Evolutionary conservation across 1,140 invertebrate species (phyloP).

Genomic region (Nymphalis io): DNA sequence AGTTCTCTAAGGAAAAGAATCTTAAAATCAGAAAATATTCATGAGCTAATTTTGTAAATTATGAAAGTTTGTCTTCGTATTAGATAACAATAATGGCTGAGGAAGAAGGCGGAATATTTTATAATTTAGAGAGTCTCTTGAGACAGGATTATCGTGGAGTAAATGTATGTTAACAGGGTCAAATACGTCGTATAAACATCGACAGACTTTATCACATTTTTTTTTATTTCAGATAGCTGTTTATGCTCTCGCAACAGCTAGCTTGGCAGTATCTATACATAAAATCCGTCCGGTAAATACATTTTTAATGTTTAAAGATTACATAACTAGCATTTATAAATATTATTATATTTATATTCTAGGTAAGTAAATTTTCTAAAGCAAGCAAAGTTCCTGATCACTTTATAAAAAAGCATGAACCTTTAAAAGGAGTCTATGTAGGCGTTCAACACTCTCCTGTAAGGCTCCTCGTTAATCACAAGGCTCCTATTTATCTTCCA

Average conservation of each 20-base stretch:
- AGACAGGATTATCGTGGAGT: slow-evolving; percentile 74
- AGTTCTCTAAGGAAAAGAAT: slow-evolving; percentile 38
- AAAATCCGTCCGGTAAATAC: slow-evolving; percentile 78
- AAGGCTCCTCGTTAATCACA: slow-evolving; percentile 69
- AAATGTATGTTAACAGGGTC: slow-evolving; percentile 53
- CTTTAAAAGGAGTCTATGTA: slow-evolving; percentile 63
- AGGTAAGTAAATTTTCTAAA: slow-evolving; percentile 80
- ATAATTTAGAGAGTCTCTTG: slow-evolving; percentile 60
- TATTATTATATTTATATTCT: slow-evolving; percentile 34
- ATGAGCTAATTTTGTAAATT: slow-evolving; percentile 70
- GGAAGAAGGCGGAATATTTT: slow-evolving; percentile 61
- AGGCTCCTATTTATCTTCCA: slow-evolving; percentile 75
- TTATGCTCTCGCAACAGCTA: slow-evolving; percentile 75
- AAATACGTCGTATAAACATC: slow-evolving; percentile 20
- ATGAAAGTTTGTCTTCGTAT: slow-evolving; percentile 51
- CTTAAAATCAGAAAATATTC: slow-evolving; percentile 62
- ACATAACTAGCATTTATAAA: slow-evolving; percentile 49
- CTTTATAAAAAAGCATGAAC: slow-evolving; percentile 71
- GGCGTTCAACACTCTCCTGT: slow-evolving; percentile 72
- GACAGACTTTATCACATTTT: slow-evolving; percentile 40
- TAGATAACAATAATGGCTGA: slow-evolving; percentile 59
- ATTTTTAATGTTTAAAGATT: slow-evolving; percentile 42
- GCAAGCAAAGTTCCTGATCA: slow-evolving; percentile 73
- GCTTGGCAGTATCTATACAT: slow-evolving; percentile 71
- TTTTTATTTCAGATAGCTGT: slow-evolving; percentile 75